Conservation (phyloP, 2,113 vertebrate species). For the Copsychus sechellarum region DNA sequence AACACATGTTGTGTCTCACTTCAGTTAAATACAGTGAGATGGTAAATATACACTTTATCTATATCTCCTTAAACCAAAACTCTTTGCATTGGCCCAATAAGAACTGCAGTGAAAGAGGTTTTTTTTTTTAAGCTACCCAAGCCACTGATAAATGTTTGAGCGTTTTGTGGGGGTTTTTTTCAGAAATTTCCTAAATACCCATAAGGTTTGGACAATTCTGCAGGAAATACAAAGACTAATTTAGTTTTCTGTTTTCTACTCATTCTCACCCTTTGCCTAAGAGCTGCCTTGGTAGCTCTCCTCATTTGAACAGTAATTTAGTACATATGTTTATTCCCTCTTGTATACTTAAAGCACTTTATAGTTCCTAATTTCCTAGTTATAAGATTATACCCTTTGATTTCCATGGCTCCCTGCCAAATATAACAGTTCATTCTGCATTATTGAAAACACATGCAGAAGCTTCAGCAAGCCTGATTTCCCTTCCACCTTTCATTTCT, state of each 20-base stretch:
- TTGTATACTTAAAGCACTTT: conserved; percentile 32
- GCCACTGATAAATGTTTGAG: neutral
- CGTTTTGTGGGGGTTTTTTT: too few relatives aligned
- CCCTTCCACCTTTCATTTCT: neutral
- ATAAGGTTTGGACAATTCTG: neutral
- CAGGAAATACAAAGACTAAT: neutral
- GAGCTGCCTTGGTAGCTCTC: neutral
- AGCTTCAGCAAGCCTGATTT: neutral
- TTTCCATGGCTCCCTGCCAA: conserved; percentile 50
- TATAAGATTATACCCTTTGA: conserved; percentile 54
- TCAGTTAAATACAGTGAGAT: neutral
- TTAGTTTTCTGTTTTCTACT: neutral
- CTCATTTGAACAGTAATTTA: conserved; percentile 30
- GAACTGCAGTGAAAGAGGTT: neutral
- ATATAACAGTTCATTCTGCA: conserved; percentile 20
- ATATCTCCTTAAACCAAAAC: neutral
- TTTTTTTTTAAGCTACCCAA: neutral
- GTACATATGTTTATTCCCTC: conserved; percentile 58
- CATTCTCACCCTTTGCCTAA: neutral
- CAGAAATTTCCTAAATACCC: neutral
- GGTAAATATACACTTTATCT: neutral
- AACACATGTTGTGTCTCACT: neutral
- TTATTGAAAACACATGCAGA: conserved; percentile 18
- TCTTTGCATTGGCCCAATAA: neutral
- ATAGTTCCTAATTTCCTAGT: conserved; percentile 54